Evolutionary conservation across 2,113 vertebrate species (phyloP), one percentile per base, ranked within the genome.

Genomic region (Gopherus flavomarginatus): DNA sequence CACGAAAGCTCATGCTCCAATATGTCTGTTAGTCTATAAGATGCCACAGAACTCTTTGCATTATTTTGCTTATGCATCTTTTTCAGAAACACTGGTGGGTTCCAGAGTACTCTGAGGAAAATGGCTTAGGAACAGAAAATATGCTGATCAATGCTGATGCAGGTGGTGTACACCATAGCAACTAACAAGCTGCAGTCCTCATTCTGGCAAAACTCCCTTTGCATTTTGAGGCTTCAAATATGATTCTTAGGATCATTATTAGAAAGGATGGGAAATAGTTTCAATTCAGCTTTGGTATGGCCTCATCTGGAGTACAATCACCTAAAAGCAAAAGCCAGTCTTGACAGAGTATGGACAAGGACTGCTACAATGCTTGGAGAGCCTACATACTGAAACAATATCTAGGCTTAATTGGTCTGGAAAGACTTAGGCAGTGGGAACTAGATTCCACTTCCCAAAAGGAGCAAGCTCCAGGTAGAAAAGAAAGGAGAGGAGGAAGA

Each of bases 211-310:
- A 11, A 5, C 1, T 57, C 35, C 35, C 38, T 81, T 62, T 50
- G 26, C 42, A 8, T 92, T 92, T 93, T 86, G 59, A 88, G 81
- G 31, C 24, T 17, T 1, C n/a, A 72, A 0, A 75, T 90, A 16
- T 83, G 78, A 78, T 88, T 95, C 56, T 81, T 84, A 38, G 29
- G n/a, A 89, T 52, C 92, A 16, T 59, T 93, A 94, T 88, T 31
- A 52, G 19, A 95, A 90, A 90, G 52, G 29, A 79, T 38, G 6
- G 52, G 52, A 85, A 91, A 78, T 7, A 84, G 3, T 31, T 84
- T n/a, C 65, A 22, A 38, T 38, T 5, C 35, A 38, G n/a, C 17
- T 38, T 22, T 38, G n/a, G 13, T 35, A 17, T 62, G 59, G 59
- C 59, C 59, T 62, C 29, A 31, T 62, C 59, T 62, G 8, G 19